Evolutionary conservation across 2,113 vertebrate genomes (phyloP).

Genomic region (Pluvianellus socialis): DNA sequence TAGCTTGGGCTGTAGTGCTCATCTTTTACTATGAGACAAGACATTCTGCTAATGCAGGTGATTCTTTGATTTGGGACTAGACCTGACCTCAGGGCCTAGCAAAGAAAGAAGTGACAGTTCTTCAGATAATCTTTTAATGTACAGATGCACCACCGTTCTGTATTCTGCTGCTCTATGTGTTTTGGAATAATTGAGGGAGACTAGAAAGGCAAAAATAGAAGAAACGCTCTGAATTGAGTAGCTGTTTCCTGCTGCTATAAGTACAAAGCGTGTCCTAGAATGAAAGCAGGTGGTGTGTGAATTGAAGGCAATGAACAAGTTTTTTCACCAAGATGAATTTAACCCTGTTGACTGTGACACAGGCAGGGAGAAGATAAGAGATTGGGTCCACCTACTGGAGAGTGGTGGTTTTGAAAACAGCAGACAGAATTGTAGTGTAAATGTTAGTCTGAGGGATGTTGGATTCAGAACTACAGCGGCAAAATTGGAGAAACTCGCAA

Average conservation of each 20-base stretch:
- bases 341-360: neutral
- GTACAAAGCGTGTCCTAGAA: neutral
- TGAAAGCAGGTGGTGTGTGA: neutral
- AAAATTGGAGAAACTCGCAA: no score
- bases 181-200: neutral
- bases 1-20: neutral
- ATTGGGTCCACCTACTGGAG: conserved; percentile 19
- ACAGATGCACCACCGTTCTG: rapidly evolving
- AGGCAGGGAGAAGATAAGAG: neutral
- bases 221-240: neutral
- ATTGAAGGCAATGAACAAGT: neutral
- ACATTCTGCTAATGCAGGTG: neutral
- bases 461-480: neutral
- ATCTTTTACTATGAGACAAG: neutral
- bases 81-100: neutral
- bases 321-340: neutral
- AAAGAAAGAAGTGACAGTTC: neutral
- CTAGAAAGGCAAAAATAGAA: neutral
- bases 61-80: neutral
- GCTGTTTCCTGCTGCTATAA: neutral
- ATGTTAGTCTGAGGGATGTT: neutral
- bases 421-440: rapidly evolving
- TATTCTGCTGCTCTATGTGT: neutral
- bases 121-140: neutral
- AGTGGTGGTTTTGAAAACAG: neutral